phyloP scores from a whole-genome alignment of 2,888 invertebrate genomes.

The Lobophora halterata region DNA sequence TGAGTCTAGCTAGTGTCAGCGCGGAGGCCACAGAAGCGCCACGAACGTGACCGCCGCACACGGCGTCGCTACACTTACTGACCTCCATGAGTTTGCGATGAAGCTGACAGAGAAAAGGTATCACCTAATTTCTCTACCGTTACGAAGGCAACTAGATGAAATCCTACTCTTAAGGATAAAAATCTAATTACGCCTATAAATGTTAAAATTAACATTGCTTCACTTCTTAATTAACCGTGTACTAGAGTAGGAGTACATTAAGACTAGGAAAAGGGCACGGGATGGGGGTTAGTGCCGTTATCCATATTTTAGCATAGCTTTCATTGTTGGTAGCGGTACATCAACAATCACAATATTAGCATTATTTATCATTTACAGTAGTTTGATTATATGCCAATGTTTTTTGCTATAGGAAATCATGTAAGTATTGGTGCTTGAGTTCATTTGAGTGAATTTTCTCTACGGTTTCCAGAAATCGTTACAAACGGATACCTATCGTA shows the following conservation, averaged over 20 bases:
- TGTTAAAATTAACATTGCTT: conserved; percentile 81
- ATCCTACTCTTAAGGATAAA: conserved; percentile 79
- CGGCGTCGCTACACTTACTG: conserved; percentile 44
- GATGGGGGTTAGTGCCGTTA: conserved; percentile 59
- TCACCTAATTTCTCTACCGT: conserved; percentile 75
- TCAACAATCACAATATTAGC: conserved; percentile 34
- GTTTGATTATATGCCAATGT: conserved; percentile 42
- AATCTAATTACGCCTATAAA: conserved; percentile 76
- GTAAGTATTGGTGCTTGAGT: conserved; percentile 71
- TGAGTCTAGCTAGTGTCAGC: conserved; percentile 67
- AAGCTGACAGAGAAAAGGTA: conserved; percentile 76
- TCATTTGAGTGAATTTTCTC: conserved; percentile 49
- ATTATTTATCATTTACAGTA: conserved; percentile 15
- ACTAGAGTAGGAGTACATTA: conserved; percentile 38
- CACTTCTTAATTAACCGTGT: conserved; percentile 59
- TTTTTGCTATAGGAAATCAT: conserved; percentile 54
- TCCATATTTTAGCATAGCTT: conserved; percentile 40
- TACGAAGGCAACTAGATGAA: conserved; percentile 81
- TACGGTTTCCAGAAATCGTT: conserved; percentile 46
- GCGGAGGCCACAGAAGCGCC: conserved; percentile 36
- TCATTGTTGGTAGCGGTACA: conserved; percentile 28
- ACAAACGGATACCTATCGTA: conserved; percentile 60
- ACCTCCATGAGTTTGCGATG: conserved; percentile 56
- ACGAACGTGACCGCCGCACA: conserved; percentile 53
- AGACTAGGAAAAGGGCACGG: conserved; percentile 9